These are phyloP conservation scores for Lagenorhynchus albirostris DNA, from an alignment of 2,113 vertebrate species.

Conservation along the genomic window DNA sequence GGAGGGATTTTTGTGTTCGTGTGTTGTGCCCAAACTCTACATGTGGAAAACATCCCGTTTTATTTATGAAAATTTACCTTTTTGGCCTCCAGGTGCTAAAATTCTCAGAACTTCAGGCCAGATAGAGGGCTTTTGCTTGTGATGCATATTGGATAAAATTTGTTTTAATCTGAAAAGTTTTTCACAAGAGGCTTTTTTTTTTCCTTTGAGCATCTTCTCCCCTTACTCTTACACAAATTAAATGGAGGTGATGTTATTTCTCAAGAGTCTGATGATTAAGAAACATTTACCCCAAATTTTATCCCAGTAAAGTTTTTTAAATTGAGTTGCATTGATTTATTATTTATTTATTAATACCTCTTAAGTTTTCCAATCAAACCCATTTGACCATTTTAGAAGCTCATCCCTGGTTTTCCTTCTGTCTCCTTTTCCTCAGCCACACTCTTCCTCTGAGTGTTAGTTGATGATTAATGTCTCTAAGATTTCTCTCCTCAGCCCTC, in stretches of 20 bases:
- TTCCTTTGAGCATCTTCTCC: neutral
- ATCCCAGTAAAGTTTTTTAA: neutral
- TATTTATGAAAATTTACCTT: neutral
- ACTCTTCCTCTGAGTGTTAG: neutral
- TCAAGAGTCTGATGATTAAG: neutral
- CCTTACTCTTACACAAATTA: neutral
- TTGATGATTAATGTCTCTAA: neutral
- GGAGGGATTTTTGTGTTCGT: neutral
- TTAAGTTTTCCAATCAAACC: neutral
- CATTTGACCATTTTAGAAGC: neutral
- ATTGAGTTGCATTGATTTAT: neutral
- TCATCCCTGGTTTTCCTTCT: neutral
- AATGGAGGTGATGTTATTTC: neutral
- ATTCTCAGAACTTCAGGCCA: neutral
- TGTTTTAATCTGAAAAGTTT: neutral
- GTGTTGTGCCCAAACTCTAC: fast-evolving
- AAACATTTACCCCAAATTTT: neutral
- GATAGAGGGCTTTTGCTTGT: neutral
- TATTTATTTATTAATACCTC: neutral
- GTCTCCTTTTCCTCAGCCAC: neutral
- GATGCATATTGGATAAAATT: neutral
- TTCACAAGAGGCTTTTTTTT: neutral
- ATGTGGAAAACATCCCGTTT: neutral
- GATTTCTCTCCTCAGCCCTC: neutral
- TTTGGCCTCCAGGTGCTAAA: neutral